A percentile compares a stretch with the other conserved stretches of the same genome.
phyloP scores from a whole-genome alignment of 1,140 invertebrate genomes.

The Drosophila sucinea region DNA sequence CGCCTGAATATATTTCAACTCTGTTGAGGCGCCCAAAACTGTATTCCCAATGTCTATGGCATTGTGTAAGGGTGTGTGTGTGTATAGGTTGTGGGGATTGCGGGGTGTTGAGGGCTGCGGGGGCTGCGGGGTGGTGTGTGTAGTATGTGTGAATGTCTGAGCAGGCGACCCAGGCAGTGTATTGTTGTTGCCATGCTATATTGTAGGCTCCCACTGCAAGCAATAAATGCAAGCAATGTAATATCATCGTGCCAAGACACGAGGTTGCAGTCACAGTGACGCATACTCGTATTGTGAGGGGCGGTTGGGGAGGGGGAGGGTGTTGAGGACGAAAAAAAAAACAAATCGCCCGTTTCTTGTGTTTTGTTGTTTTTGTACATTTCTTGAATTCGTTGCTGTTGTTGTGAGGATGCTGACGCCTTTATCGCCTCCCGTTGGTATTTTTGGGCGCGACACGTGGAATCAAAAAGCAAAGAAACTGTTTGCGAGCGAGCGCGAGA shows the following conservation, averaged over 20 bases:
- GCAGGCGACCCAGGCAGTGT: neutral
- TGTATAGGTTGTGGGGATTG: slow-evolving; percentile 5
- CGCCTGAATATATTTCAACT: slow-evolving; percentile 44
- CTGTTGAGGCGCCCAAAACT: slow-evolving; percentile 38
- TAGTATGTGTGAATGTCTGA: slow-evolving; percentile 17
- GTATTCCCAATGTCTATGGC: slow-evolving; percentile 27
- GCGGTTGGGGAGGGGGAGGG: no score
- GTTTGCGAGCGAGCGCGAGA: neutral
- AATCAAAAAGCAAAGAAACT: slow-evolving; percentile 26
- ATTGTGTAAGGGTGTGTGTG: slow-evolving; percentile 22
- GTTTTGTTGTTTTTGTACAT: neutral
- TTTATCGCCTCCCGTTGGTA: slow-evolving; percentile 7
- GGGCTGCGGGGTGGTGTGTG: slow-evolving; percentile 7
- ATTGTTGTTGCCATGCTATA: slow-evolving; percentile 20
- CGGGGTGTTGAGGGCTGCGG: no score
- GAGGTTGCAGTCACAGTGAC: slow-evolving; percentile 15
- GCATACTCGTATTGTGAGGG: neutral
- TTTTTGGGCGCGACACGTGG: slow-evolving; percentile 43
- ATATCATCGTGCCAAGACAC: slow-evolving; percentile 13
- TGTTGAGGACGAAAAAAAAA: neutral
- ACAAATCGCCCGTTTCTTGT: slow-evolving; percentile 7
- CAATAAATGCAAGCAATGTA: slow-evolving; percentile 23
- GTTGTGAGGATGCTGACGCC: slow-evolving; percentile 15
- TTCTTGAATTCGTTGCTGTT: slow-evolving; percentile 20
- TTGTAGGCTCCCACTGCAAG: slow-evolving; percentile 5